Evolutionary conservation across 2,113 vertebrate species (phyloP).

Genomic region (Tachuris rubrigastra): DNA sequence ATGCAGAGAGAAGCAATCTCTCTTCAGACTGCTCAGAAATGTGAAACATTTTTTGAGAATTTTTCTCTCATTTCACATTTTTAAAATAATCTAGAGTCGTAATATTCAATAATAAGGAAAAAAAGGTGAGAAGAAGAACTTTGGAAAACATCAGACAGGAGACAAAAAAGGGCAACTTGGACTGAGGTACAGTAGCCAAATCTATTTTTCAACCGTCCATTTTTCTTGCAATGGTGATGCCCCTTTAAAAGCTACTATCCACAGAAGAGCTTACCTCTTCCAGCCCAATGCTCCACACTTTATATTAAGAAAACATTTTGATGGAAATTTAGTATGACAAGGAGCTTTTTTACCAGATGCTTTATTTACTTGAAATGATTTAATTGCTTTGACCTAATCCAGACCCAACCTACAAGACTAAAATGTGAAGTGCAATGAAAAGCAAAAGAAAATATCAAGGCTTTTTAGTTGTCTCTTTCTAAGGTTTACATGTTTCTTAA

Average conservation of each 20-base stretch:
- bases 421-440: not conserved
- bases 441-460: not conserved
- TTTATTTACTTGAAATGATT: slow-evolving; percentile 37
- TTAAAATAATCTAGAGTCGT: not conserved
- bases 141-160: not conserved
- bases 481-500: not conserved
- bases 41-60: not conserved
- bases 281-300: not conserved
- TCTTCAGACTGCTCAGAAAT: not conserved
- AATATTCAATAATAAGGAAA: not conserved
- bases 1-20: not conserved
- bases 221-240: not conserved
- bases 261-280: slow-evolving; percentile 6
- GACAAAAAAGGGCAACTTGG: not conserved
- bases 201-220: not conserved
- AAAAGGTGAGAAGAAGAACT: not conserved
- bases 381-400: slow-evolving; percentile 46
- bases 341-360: slow-evolving; percentile 15
- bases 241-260: not conserved
- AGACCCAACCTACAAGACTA: not conserved
- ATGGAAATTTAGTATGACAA: slow-evolving; percentile 29
- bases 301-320: not conserved
- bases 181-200: not conserved
- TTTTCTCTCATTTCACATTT: not conserved
- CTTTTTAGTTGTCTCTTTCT: not conserved